Percentiles rank a stretch among this genome's conserved stretches.
phyloP scores from a whole-genome alignment of 30 jellyfish, hydroid and myxozoan genomes.

The Pelagia noctiluca region DNA sequence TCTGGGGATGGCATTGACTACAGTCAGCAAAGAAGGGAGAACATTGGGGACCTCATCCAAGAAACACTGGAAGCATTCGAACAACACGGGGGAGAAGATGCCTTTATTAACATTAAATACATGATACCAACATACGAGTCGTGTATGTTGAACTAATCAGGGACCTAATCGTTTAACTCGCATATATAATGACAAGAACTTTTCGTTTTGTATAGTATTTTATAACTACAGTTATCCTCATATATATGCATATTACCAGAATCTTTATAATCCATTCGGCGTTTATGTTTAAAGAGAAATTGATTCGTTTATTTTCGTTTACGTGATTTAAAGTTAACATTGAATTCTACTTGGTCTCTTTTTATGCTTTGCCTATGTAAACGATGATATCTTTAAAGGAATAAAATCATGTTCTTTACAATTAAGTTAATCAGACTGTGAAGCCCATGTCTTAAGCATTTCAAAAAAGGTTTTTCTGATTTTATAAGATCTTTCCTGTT shows the following conservation, averaged over 20 bases:
- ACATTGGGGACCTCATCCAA: constrained; percentile 91
- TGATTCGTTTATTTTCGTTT: background rate
- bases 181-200: background rate
- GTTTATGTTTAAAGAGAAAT: background rate
- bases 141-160: constrained; percentile 77
- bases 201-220: background rate
- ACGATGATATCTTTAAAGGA: no score
- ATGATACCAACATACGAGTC: constrained; percentile 98
- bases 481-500: no score
- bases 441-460: no score
- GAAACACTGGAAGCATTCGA: constrained; percentile 93
- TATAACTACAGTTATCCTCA: no score
- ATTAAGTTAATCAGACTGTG: no score
- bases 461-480: no score
- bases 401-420: no score
- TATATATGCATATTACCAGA: background rate
- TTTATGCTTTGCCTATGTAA: no score
- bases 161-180: background rate
- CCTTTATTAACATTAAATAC: constrained; percentile 93
- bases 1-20: constrained; percentile 94
- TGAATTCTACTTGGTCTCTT: background rate
- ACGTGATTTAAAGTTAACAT: background rate
- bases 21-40: constrained; percentile 94
- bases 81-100: constrained; percentile 97
- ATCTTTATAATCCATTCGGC: background rate